phyloP scores from a whole-genome alignment of 2,113 vertebrate genomes.

The Phylloscopus trochiloides region DNA sequence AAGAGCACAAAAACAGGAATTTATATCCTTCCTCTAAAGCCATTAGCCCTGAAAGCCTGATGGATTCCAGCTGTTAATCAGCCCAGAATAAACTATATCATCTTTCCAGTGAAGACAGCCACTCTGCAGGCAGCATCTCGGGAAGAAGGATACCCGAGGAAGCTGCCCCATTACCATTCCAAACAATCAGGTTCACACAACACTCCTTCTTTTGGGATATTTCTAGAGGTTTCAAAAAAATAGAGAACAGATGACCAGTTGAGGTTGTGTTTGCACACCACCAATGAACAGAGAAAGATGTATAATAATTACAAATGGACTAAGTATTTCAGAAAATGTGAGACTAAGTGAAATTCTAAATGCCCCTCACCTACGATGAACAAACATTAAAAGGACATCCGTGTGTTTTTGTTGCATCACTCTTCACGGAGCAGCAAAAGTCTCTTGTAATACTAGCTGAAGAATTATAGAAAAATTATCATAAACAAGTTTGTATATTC shows the following conservation, averaged over 20 bases:
- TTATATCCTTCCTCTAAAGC: neutral
- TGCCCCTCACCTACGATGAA: neutral
- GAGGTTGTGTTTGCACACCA: neutral
- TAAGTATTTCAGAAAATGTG: neutral
- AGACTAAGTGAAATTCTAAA: neutral
- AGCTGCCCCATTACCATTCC: rapidly evolving
- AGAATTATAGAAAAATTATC: neutral
- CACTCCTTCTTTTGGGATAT: neutral
- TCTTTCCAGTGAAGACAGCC: neutral
- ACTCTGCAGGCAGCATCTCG: rapidly evolving
- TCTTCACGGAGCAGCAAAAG: neutral
- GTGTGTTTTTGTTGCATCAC: rapidly evolving
- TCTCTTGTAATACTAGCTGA: neutral
- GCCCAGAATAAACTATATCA: neutral
- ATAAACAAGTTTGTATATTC: neutral
- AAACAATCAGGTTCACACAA: neutral
- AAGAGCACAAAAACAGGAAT: neutral
- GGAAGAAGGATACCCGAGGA: neutral
- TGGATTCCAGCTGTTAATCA: neutral
- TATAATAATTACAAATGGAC: neutral
- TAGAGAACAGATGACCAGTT: neutral
- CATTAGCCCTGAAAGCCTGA: neutral
- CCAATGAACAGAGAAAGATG: rapidly evolving
- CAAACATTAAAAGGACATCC: neutral
- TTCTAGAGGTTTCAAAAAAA: neutral